Evolutionary conservation across 2,797 vertebrate genomes (phyloP).

Genomic region (Scyliorhinus canicula): DNA sequence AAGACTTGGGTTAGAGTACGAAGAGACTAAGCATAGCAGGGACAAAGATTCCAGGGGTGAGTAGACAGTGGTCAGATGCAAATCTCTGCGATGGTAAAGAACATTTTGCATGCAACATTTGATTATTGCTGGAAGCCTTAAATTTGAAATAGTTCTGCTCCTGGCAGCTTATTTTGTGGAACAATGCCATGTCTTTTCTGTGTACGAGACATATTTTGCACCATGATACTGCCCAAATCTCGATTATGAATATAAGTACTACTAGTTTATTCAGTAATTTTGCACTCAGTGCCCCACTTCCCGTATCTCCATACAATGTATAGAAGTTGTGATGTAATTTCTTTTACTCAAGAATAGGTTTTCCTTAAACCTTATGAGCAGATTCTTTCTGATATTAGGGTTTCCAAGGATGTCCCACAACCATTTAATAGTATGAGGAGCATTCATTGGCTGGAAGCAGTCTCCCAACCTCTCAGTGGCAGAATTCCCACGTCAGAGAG

Average conservation of each 20-base stretch:
- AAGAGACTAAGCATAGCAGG: background rate
- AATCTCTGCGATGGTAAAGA: background rate
- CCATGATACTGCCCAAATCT: background rate
- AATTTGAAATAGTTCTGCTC: slow-evolving; percentile 1
- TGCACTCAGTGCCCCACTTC: background rate
- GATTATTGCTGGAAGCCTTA: background rate
- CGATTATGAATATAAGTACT: background rate
- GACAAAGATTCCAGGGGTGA: background rate
- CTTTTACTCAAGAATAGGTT: background rate
- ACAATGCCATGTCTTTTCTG: background rate
- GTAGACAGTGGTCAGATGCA: background rate
- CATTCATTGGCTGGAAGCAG: background rate
- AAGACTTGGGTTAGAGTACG: background rate
- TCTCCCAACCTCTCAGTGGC: background rate
- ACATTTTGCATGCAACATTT: background rate
- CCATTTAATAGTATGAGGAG: background rate
- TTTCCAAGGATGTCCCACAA: background rate
- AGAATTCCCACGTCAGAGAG: background rate
- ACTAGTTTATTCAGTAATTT: background rate
- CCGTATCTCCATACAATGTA: background rate
- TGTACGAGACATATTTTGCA: background rate
- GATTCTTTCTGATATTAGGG: background rate
- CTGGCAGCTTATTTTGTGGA: background rate
- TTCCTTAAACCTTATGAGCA: background rate
- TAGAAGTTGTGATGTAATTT: background rate